Evolutionary conservation across 2,888 invertebrate species (phyloP).

Genomic region (Hemistola chrysoprasaria): DNA sequence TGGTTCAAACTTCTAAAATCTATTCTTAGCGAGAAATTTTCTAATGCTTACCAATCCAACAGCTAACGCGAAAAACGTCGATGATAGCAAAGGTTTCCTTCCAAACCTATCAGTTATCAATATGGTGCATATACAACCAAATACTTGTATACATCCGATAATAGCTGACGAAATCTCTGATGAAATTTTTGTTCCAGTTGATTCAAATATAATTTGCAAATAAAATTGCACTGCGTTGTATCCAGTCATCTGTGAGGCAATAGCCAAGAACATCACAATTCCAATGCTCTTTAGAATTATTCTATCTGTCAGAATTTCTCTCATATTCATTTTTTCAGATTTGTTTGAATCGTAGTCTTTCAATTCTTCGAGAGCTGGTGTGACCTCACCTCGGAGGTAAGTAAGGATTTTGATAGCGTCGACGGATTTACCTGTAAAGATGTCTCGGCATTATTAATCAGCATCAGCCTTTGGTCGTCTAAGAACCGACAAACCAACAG

Average conservation of each 20-base stretch:
- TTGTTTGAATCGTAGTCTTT: conserved; percentile 32
- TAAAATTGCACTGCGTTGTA: conserved; percentile 44
- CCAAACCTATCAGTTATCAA: conserved; percentile 40
- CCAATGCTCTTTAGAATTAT: conserved; percentile 37
- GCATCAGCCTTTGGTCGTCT: no score
- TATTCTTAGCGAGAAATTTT: no score
- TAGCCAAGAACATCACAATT: conserved; percentile 32
- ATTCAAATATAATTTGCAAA: conserved; percentile 45
- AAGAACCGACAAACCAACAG: no score
- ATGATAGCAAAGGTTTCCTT: conserved; percentile 41
- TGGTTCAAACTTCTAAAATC: no score
- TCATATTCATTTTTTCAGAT: conserved; percentile 23
- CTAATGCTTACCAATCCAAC: conserved; percentile 43
- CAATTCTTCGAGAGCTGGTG: conserved; percentile 30
- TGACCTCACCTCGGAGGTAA: conserved; percentile 30
- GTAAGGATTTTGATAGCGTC: conserved; percentile 34
- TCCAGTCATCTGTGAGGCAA: conserved; percentile 40
- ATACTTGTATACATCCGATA: conserved; percentile 42
- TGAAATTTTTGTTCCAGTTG: conserved; percentile 39
- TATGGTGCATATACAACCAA: conserved; percentile 38
- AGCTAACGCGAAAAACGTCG: conserved; percentile 33
- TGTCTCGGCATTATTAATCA: no score
- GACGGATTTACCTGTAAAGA: conserved; percentile 30
- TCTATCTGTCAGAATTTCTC: conserved; percentile 32
- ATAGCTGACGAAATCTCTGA: conserved; percentile 45